Conservation (phyloP, 2,888 invertebrate genomes). For the Drosophila merina region DNA sequence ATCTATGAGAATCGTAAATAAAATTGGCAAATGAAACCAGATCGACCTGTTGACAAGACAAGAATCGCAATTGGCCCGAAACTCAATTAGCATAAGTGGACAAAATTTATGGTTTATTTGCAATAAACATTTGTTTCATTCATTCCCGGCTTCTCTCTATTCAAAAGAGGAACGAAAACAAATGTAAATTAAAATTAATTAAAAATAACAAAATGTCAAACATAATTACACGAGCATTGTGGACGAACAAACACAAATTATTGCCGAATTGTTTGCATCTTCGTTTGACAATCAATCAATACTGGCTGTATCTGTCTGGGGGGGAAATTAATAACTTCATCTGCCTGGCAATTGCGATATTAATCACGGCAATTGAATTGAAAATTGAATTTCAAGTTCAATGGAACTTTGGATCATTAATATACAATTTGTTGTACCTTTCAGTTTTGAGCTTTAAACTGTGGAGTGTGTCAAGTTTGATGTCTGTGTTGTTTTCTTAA, state of each 20-base stretch:
- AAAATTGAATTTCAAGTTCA: slow-evolving; percentile 57
- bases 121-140: slow-evolving; percentile 31
- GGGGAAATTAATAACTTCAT: slow-evolving; percentile 50
- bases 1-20: slow-evolving; percentile 53
- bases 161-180: slow-evolving; percentile 39
- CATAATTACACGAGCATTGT: slow-evolving; percentile 42
- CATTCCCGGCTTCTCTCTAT: slow-evolving; percentile 49
- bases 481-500: slow-evolving; percentile 7
- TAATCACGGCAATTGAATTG: slow-evolving; percentile 46
- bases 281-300: slow-evolving; percentile 39
- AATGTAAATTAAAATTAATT: slow-evolving; percentile 35
- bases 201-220: slow-evolving; percentile 37
- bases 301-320: not conserved
- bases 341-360: slow-evolving; percentile 28
- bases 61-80: slow-evolving; percentile 51
- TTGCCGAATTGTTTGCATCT: slow-evolving; percentile 11
- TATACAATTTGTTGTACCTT: slow-evolving; percentile 31
- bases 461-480: slow-evolving; percentile 7
- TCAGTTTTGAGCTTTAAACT: slow-evolving; percentile 12
- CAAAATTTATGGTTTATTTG: slow-evolving; percentile 55
- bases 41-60: slow-evolving; percentile 63
- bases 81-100: slow-evolving; percentile 56
- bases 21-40: slow-evolving; percentile 53
- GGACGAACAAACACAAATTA: slow-evolving; percentile 17
- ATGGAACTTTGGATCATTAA: slow-evolving; percentile 42